Conservation (phyloP, 1,140 invertebrate genomes). For the Eupeodes corollae region DNA sequence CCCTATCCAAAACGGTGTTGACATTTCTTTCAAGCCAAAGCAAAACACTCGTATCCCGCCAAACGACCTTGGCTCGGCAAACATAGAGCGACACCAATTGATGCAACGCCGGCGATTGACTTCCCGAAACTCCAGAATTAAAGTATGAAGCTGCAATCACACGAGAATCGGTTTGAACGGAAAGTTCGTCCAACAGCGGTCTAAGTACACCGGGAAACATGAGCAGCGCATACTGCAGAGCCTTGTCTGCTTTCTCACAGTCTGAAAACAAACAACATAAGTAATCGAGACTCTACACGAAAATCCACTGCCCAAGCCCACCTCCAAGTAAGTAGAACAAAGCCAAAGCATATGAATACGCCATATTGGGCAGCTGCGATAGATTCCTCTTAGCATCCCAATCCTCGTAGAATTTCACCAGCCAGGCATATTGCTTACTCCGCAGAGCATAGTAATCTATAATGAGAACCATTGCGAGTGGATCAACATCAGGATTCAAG, state of each 20-base stretch:
- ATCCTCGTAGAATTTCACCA: constrained; percentile 56
- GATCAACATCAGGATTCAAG: constrained; percentile 74
- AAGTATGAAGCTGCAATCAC: constrained; percentile 46
- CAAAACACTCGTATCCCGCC: constrained; percentile 67
- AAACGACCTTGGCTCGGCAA: constrained; percentile 58
- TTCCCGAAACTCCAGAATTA: constrained; percentile 27
- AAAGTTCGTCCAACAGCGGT: constrained; percentile 66
- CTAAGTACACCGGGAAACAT: constrained; percentile 73
- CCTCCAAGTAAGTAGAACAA: constrained; percentile 46
- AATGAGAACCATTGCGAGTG: constrained; percentile 64
- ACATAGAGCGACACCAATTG: constrained; percentile 66
- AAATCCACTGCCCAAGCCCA: constrained; percentile 3
- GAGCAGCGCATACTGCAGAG: constrained; percentile 65
- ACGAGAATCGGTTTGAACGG: constrained; percentile 54
- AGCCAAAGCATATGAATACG: constrained; percentile 72
- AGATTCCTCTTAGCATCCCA: constrained; percentile 60
- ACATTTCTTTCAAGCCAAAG: constrained; percentile 68
- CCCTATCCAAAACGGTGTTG: constrained; percentile 48
- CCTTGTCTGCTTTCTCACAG: constrained; percentile 45
- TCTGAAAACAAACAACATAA: neutral
- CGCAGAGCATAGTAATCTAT: constrained; percentile 82
- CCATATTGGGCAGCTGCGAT: constrained; percentile 76
- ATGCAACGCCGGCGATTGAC: constrained; percentile 52
- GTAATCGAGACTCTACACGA: neutral
- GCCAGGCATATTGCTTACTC: constrained; percentile 71